Evolutionary conservation across 1,140 invertebrate species (phyloP).

Genomic region (Zaprionus nigranus): DNA sequence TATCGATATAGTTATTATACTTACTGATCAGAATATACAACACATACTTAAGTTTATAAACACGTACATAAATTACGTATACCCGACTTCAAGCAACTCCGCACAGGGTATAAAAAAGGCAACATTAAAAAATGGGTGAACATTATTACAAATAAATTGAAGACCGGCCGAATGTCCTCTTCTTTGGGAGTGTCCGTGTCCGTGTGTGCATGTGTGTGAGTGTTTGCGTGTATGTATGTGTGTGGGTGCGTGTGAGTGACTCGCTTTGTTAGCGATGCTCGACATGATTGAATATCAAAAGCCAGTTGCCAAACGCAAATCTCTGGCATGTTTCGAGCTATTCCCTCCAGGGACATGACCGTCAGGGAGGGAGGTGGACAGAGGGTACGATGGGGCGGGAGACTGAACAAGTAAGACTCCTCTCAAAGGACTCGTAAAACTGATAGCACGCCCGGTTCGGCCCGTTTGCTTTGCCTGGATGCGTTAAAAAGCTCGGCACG

Average conservation of each 20-base stretch:
- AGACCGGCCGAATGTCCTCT: conserved; percentile 58
- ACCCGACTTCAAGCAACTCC: neutral
- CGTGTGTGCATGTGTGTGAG: conserved; percentile 13
- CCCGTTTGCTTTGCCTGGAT: conserved; percentile 20
- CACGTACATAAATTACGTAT: neutral
- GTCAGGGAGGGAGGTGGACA: neutral
- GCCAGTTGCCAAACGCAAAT: conserved; percentile 74
- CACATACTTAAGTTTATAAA: too few relatives aligned
- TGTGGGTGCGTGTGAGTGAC: conserved; percentile 24
- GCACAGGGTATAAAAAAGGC: conserved; percentile 14
- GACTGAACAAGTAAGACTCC: conserved; percentile 66
- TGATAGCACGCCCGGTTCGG: conserved; percentile 55
- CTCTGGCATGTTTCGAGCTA: conserved; percentile 69
- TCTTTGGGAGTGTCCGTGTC: neutral
- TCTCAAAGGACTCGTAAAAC: conserved; percentile 78
- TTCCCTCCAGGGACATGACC: conserved; percentile 26
- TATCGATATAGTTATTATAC: neutral
- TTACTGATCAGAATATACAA: too few relatives aligned
- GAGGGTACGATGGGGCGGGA: neutral
- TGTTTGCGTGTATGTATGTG: conserved; percentile 13
- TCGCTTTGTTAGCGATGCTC: conserved; percentile 51
- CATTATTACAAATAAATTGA: conserved; percentile 76
- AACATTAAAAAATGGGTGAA: conserved; percentile 66
- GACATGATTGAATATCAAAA: conserved; percentile 82
- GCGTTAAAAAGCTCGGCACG: conserved; percentile 74